Percentiles rank a stretch among this genome's conserved stretches.
Conservation (phyloP, 2,113 vertebrate species). For the Ceratotherium simum region DNA sequence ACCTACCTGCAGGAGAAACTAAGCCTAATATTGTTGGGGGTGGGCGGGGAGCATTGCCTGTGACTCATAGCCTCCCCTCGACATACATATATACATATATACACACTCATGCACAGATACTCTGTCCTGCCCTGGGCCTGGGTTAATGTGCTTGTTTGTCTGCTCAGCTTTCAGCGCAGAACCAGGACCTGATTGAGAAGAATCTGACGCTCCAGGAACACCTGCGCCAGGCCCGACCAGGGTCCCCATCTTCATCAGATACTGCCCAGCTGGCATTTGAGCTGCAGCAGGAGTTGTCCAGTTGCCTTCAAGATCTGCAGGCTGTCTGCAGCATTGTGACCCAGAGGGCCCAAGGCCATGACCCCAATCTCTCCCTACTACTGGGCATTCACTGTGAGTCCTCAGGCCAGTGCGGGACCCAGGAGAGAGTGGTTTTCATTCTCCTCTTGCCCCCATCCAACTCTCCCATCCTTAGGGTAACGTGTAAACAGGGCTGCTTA, state of each 20-base stretch:
- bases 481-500: not conserved
- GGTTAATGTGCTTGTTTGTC: not conserved
- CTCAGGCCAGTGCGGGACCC: not conserved
- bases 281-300: slow-evolving; percentile 92
- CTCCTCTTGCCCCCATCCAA: not conserved
- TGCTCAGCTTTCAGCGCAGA: slow-evolving; percentile 94
- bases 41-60: not conserved
- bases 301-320: slow-evolving; percentile 94
- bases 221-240: slow-evolving; percentile 87
- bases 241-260: slow-evolving; percentile 83
- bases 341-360: slow-evolving; percentile 94
- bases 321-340: slow-evolving; percentile 96
- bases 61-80: not conserved
- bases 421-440: not conserved
- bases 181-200: slow-evolving; percentile 97
- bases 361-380: slow-evolving; percentile 97
- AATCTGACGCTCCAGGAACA: slow-evolving; percentile 95
- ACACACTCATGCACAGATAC: not conserved
- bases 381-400: slow-evolving; percentile 95
- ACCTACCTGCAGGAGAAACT: not conserved
- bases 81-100: not conserved
- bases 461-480: not conserved
- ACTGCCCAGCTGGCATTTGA: slow-evolving; percentile 85
- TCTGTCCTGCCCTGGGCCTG: not conserved
- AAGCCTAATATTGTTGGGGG: not conserved